A percentile compares a stretch with the other conserved stretches of the same genome.
phyloP scores from a whole-genome alignment of 53 echinoderm and acorn worm species.

The Glandiceps talaboti region DNA sequence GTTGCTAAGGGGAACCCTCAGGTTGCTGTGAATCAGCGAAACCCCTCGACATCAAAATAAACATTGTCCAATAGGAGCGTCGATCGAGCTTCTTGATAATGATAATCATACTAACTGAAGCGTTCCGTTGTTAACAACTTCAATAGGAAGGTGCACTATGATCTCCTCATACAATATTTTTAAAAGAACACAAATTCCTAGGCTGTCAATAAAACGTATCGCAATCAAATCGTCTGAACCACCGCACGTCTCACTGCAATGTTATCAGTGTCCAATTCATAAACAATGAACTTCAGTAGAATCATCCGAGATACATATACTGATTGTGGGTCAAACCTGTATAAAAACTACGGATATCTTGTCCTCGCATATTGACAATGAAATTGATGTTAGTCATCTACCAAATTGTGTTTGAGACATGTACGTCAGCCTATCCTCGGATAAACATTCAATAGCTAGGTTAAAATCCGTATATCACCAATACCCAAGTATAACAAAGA shows the following conservation, averaged over 20 bases:
- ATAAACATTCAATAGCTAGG: no score
- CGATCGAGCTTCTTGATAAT: not conserved
- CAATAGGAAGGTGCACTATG: not conserved
- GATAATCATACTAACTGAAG: not conserved
- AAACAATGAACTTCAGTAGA: not conserved
- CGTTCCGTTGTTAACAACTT: not conserved
- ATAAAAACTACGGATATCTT: no score
- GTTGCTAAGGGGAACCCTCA: conserved; percentile 1
- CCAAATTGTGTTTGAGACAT: no score
- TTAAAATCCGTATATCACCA: no score
- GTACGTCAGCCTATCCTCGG: no score
- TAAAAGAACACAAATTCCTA: no score
- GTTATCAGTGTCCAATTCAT: not conserved
- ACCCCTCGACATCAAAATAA: not conserved
- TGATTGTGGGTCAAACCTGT: no score
- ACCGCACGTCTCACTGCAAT: not conserved
- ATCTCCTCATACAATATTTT: no score
- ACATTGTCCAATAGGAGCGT: not conserved
- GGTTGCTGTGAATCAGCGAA: not conserved
- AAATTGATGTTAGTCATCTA: not conserved
- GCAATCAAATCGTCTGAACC: not conserved
- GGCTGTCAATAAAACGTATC: not conserved
- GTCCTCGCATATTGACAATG: no score
- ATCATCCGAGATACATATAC: no score
- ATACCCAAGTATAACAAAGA: no score